phyloP scores from a whole-genome alignment of 2,888 invertebrate species.

The Meganola albula region DNA sequence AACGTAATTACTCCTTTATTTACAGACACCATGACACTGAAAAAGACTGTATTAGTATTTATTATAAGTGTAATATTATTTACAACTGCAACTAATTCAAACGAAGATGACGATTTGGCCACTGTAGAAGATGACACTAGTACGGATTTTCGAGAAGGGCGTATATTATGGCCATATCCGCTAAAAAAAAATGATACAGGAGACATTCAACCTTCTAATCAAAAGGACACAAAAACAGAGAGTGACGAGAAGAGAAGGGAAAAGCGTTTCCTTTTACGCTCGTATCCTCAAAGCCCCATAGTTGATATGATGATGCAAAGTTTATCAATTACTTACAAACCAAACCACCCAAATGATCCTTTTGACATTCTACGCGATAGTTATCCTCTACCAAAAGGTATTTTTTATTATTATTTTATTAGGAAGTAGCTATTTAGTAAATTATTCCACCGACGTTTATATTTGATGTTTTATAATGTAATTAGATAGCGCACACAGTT shows the following conservation, averaged over 20 bases:
- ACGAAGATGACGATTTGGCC: slow-evolving; percentile 37
- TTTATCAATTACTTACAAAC: slow-evolving; percentile 43
- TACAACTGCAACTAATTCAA: slow-evolving; percentile 28
- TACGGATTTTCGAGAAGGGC: slow-evolving; percentile 31
- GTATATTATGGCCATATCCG: slow-evolving; percentile 55
- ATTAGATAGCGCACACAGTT: slow-evolving; percentile 7
- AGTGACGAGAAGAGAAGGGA: slow-evolving; percentile 23
- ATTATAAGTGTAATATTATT: slow-evolving; percentile 23
- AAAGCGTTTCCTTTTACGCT: slow-evolving; percentile 43
- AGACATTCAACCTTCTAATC: slow-evolving; percentile 9
- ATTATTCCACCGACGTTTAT: too few relatives aligned
- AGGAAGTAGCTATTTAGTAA: too few relatives aligned
- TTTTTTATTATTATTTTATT: background rate
- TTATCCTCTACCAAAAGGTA: slow-evolving; percentile 67
- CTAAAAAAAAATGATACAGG: slow-evolving; percentile 30
- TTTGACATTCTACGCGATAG: slow-evolving; percentile 63
- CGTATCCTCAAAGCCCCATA: slow-evolving; percentile 55
- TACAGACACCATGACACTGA: slow-evolving; percentile 44
- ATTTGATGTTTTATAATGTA: slow-evolving; percentile 2
- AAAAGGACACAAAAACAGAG: slow-evolving; percentile 17
- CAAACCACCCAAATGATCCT: slow-evolving; percentile 48
- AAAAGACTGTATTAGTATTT: slow-evolving; percentile 24
- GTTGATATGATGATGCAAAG: slow-evolving; percentile 62
- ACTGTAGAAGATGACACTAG: slow-evolving; percentile 36
- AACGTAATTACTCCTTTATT: slow-evolving; percentile 3